Base-by-base conservation (phyloP, 2,888 invertebrate species). In the Drosophila helvetica region DNA sequence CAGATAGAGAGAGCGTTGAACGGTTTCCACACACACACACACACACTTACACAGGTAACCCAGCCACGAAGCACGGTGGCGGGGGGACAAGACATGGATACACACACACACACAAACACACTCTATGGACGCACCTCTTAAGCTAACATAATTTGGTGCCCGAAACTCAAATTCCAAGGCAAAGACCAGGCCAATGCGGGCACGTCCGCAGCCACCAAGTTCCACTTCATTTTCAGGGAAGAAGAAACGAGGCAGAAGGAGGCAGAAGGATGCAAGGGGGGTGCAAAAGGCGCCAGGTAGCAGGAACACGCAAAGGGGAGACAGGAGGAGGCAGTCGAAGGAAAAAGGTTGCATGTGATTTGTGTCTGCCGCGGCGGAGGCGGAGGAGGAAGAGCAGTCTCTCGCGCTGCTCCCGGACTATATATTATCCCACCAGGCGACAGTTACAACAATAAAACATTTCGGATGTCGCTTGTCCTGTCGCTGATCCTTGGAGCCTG, bases 381-480 rank as follows among this genome's bases (percentile, higher is more conserved):
- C 71, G 63, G 75, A 56, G 30, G 46, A 10, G 52, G 47, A 56
- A 58, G 12, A 15, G 33, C 33, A 33, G 33, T 15, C 33, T 1
- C 33, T 17, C 64, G 63, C 53, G 62, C 74, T 67, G 30, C 79
- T 59, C 68, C 60, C 80, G 72, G 83, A 85, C 83, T 82, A 86
- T 85, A 84, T 86, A 81, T 86, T 82, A 81, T 68, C 79, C 74
- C 72, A 74, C 69, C 77, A 63, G 76, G 84, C 86, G 86, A 86
- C 86, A 86, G 79, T 85, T 82, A 86, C 86, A 85, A 86, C 85
- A 86, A 86, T 86, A 86, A 86, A 86, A 82, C 83, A 86, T 86
- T 86, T 79, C 79, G 80, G 74, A 79, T 74, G 84, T 71, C 38
- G 38, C 83, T 79, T 74, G 83, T 78, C 83, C 79, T 85, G 82